Conservation (phyloP, 2,797 vertebrate genomes). For the Protonibea diacanthus region DNA sequence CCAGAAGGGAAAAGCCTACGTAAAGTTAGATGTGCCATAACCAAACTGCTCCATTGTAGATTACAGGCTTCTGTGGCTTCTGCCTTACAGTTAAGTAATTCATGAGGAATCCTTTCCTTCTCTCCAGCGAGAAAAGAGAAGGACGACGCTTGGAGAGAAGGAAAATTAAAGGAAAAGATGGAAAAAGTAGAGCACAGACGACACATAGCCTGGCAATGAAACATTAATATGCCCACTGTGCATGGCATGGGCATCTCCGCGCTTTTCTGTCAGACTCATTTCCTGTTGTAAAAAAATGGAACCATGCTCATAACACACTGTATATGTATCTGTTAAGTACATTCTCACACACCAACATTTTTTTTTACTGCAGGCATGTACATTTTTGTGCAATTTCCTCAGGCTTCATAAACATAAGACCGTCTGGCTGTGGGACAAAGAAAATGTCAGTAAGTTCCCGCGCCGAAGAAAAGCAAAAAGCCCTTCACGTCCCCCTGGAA, state of each 20-base stretch:
- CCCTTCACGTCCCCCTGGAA: slow-evolving; percentile 51
- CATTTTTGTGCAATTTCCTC: slow-evolving; percentile 64
- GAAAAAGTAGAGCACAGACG: slow-evolving; percentile 37
- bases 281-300: slow-evolving; percentile 50
- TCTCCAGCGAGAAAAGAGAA: slow-evolving; percentile 19
- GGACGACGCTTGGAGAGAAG: slow-evolving; percentile 5
- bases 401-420: slow-evolving; percentile 47
- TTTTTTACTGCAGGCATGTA: slow-evolving; percentile 38
- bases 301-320: not conserved
- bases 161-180: slow-evolving; percentile 28
- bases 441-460: slow-evolving; percentile 55
- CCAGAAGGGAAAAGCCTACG: slow-evolving; percentile 35
- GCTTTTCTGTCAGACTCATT: slow-evolving; percentile 57
- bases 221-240: slow-evolving; percentile 67
- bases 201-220: slow-evolving; percentile 57
- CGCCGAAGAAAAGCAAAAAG: slow-evolving; percentile 49
- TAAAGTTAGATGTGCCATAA: slow-evolving; percentile 27
- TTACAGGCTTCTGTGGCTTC: slow-evolving; percentile 45
- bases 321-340: slow-evolving; percentile 37
- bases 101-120: slow-evolving; percentile 52
- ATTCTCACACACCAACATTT: slow-evolving; percentile 5
- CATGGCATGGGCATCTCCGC: slow-evolving; percentile 32
- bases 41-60: slow-evolving; percentile 24
- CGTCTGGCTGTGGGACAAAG: slow-evolving; percentile 52
- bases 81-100: slow-evolving; percentile 54